Conservation (phyloP, 37 sponge, comb jelly and placozoan species). For the Haliclona indistincta region DNA sequence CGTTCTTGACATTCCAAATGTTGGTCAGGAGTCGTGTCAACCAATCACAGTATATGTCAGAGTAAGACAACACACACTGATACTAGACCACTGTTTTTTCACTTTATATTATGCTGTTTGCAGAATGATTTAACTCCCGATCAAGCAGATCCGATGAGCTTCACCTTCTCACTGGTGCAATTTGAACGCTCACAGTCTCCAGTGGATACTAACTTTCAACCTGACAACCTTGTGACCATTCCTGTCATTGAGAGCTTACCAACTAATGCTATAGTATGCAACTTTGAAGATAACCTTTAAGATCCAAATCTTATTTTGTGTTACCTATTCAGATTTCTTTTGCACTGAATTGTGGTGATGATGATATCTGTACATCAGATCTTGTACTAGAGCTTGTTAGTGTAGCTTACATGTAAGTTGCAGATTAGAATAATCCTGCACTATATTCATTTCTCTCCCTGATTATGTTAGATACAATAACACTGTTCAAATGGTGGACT, state of each 20-base stretch:
- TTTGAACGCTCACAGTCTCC: too few relatives aligned
- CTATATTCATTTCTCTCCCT: neutral
- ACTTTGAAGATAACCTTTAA: too few relatives aligned
- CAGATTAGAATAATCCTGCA: neutral
- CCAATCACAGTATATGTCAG: too few relatives aligned
- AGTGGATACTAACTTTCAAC: neutral
- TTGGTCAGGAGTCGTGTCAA: too few relatives aligned
- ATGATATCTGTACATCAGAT: constrained; percentile 3
- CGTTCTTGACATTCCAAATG: too few relatives aligned
- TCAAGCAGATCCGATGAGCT: too few relatives aligned
- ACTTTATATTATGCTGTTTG: too few relatives aligned
- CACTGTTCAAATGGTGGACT: neutral
- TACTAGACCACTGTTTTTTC: too few relatives aligned
- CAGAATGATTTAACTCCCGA: too few relatives aligned
- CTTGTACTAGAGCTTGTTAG: neutral
- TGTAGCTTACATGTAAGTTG: constrained; percentile 5
- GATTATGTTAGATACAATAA: neutral
- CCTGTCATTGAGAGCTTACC: neutral
- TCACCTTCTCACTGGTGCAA: too few relatives aligned
- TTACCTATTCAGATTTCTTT: neutral
- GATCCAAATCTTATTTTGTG: neutral
- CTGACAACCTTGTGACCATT: neutral
- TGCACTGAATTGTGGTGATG: neutral
- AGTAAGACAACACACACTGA: too few relatives aligned
- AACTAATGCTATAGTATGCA: neutral